phyloP scores from a whole-genome alignment of 1,140 invertebrate species.

The Thaumetopoea pityocampa region DNA sequence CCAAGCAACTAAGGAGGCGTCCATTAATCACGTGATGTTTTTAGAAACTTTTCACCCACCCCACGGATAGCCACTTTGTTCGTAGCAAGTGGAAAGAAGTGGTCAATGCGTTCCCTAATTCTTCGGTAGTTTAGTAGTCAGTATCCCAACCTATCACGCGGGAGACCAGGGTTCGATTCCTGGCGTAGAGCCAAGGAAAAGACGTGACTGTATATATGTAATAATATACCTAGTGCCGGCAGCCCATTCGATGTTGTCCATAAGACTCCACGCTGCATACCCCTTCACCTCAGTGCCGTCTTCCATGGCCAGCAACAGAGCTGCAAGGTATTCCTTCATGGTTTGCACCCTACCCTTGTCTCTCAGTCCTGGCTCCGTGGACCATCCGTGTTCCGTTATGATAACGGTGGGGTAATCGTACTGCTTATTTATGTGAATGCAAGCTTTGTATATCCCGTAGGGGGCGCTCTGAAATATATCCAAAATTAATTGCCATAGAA shows the following conservation, averaged over 20 bases:
- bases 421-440: constrained; percentile 78
- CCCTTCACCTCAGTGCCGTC: constrained; percentile 80
- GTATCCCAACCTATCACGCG: too few relatives aligned
- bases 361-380: constrained; percentile 46
- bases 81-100: too few relatives aligned
- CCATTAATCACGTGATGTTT: too few relatives aligned
- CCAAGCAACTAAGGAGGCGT: too few relatives aligned
- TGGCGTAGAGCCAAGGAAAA: too few relatives aligned
- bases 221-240: constrained; percentile 78
- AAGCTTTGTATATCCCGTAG: constrained; percentile 80
- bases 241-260: constrained; percentile 88
- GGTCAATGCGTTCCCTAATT: too few relatives aligned
- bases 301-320: constrained; percentile 80
- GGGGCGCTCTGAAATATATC: constrained; percentile 77
- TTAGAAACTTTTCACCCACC: too few relatives aligned
- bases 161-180: too few relatives aligned
- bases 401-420: constrained; percentile 80
- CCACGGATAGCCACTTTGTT: too few relatives aligned
- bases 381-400: constrained; percentile 84
- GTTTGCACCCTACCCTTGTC: constrained; percentile 35
- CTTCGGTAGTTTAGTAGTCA: too few relatives aligned
- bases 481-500: too few relatives aligned
- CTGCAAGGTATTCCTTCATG: constrained; percentile 77
- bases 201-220: too few relatives aligned
- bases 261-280: constrained; percentile 83